Evolutionary conservation across 2,888 invertebrate species (phyloP), one percentile per base, ranked within the genome.

Genomic region (Bhutanitis thaidina): DNA sequence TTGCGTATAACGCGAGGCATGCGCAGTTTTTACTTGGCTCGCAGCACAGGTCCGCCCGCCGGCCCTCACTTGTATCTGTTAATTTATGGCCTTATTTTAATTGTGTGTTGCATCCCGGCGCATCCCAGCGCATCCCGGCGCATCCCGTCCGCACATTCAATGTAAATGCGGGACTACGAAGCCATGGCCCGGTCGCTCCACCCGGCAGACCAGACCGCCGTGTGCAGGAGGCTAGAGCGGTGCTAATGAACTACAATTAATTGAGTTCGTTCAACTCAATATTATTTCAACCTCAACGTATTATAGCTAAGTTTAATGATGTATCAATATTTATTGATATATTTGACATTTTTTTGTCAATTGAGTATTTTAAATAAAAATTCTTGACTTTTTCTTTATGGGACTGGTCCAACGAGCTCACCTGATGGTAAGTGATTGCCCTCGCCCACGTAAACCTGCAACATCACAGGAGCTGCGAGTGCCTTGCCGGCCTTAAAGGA

Each of bases 61-160:
- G 20, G 20, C n/a, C 5, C 0, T 16, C 43, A 29, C 61, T 60
- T 60, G 61, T 63, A 65, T 71, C 74, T 69, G 80, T 70, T 84
- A 82, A 86, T 85, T 82, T 83, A 83, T 77, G 71, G 75, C 67
- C 71, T 75, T 76, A 82, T 84, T 86, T 86, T 86, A 87, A 86
- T 85, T 84, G 81, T 69, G 69, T 62, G 66, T 64, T 62, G 71
- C 74, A 70, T 72, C 76, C 61, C 69, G 71, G 53, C 52, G 52
- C 20, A 12, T 51, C 8, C 62, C 63, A n/a, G n/a, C n/a, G 71
- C 74, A 70, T 72, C 76, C 61, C 69, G 71, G 53, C 52, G 52
- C 20, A 12, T 51, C 8, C 62, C 63, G 65, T 68, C 61, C 62
- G 67, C 59, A 77, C 86, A 87, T 87, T 87, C 86, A 87, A 87